A percentile compares a stretch with the other conserved stretches of the same genome.
Evolutionary conservation across 2,113 vertebrate species (phyloP).

Genomic region (Corythaixoides concolor): DNA sequence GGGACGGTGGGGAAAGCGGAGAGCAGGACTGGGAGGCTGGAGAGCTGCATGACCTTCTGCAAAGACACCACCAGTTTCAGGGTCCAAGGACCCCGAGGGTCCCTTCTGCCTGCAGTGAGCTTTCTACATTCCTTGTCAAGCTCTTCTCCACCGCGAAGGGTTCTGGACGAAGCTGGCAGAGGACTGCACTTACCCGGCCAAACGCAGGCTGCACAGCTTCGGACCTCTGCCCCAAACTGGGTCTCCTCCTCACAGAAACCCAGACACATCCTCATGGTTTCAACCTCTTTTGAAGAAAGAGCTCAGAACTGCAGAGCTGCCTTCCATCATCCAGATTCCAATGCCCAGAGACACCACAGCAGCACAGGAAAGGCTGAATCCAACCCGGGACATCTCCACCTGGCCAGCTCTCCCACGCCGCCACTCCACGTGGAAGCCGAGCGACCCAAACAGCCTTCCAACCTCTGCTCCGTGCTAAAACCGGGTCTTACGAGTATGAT

Average conservation of each 20-base stretch:
- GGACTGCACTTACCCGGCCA: not conserved
- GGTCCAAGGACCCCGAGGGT: rapidly evolving
- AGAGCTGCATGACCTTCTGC: not conserved
- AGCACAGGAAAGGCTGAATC: not conserved
- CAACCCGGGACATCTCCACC: not conserved
- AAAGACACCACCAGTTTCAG: not conserved
- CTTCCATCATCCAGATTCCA: not conserved
- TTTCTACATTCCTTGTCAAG: not conserved
- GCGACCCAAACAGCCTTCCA: not conserved
- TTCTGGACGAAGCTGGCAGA: not conserved
- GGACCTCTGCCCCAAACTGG: not conserved
- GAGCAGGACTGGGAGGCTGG: not conserved
- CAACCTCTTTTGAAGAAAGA: not conserved
- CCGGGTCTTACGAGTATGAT: not conserved
- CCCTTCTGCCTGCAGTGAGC: not conserved
- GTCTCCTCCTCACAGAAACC: not conserved
- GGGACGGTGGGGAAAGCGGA: not conserved
- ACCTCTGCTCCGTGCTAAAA: not conserved
- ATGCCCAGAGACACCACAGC: not conserved
- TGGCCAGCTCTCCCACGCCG: rapidly evolving
- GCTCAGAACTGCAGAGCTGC: not conserved
- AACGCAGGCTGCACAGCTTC: not conserved
- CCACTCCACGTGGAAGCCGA: not conserved
- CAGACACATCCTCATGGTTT: not conserved
- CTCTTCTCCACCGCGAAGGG: not conserved